Evolutionary conservation across 1,140 invertebrate species (phyloP), one percentile per base, ranked within the genome.

Genomic region (Drosophila ogumai): DNA sequence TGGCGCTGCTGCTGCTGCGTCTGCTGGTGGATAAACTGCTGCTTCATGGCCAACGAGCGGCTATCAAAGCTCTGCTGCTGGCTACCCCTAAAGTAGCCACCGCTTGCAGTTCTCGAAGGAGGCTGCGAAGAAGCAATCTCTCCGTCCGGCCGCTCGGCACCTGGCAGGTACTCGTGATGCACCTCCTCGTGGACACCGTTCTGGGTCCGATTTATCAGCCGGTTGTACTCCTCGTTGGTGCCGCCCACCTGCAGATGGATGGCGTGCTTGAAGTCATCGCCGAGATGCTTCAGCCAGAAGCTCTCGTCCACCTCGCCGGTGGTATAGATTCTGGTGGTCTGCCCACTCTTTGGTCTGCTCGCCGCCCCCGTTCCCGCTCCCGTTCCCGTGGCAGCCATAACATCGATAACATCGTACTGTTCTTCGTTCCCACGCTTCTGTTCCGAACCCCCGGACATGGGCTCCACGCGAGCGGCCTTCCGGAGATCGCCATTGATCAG

Each of bases 281-380:
- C 90, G 36, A 91, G 41, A 31, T 91, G 86, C 59, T 91, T 90
- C 2, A 91, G 41, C 90, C 90, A 91, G 47, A 91, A 91, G 7
- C 44, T 80, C 2, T 91, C 90, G 31, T 91, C 84, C 41, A 91
- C 90, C 2, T 84, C 82, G 55, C 80, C 90, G 15, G 78, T 81
- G 46, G 90, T 91, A 28, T 75, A 84, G 52, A 91, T 90, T 10
- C 90, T 76, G 3, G 90, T 87, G 38, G 90, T 91, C 34, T 82
- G 85, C 8, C 90, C 90, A 15, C 36, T 91, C 17, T 81, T 90
- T 3, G 69, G 19, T n/a, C 50, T 81, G 15, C 74, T 67, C 25
- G 50, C 47, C 5, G 38, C 54, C 4, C 61, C 49, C 2, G 28
- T 12, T 7, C 47, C 46, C 6, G 32, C 7, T 5, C 41, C 41